Evolutionary conservation across 2,113 vertebrate species (phyloP).

Genomic region (Rutilus rutilus): DNA sequence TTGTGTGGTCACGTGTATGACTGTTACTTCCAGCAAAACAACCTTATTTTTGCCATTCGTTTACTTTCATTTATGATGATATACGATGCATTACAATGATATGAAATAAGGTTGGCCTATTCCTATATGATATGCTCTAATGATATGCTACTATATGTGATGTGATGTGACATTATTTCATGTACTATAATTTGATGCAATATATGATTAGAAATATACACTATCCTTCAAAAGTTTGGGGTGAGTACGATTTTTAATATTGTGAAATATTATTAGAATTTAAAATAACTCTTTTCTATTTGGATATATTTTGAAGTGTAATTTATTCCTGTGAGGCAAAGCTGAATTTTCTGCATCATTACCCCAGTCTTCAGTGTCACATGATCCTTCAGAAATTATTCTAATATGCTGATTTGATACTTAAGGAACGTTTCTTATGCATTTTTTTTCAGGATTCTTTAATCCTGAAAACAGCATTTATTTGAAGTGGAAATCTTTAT

Average conservation of each 20-base stretch:
- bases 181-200: neutral
- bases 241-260: neutral
- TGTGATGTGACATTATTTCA: neutral
- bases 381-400: too few relatives aligned
- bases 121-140: neutral
- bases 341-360: too few relatives aligned
- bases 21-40: neutral
- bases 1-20: neutral
- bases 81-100: neutral
- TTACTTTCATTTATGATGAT: neutral
- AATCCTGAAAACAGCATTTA: too few relatives aligned
- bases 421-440: too few relatives aligned
- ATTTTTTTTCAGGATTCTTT: too few relatives aligned
- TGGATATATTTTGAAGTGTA: too few relatives aligned
- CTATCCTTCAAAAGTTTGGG: neutral
- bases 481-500: too few relatives aligned
- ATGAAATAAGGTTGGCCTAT: neutral
- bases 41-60: neutral
- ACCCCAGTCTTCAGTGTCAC: too few relatives aligned
- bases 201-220: neutral
- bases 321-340: too few relatives aligned
- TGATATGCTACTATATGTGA: neutral
- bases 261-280: neutral
- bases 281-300: neutral
- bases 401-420: too few relatives aligned